Evolutionary conservation across 2,113 vertebrate species (phyloP).

Genomic region (Cyphomyrus plagiostoma): DNA sequence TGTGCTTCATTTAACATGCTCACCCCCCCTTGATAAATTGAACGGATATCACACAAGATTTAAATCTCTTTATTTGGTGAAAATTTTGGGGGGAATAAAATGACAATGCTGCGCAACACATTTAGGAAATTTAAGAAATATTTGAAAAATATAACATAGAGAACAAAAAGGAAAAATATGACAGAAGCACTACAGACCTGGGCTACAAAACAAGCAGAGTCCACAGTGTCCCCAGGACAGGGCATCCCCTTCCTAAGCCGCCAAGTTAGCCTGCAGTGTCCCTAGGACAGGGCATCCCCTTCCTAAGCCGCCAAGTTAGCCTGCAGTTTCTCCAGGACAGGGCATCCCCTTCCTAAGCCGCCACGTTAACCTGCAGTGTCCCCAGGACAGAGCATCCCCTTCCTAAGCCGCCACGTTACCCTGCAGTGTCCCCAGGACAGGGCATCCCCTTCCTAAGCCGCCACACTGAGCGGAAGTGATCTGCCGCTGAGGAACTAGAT

Average conservation of each 20-base stretch:
- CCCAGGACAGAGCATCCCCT: too few relatives aligned
- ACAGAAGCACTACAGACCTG: not conserved
- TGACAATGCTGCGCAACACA: not conserved
- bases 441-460: too few relatives aligned
- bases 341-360: too few relatives aligned
- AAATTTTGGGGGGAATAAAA: slow-evolving; percentile 57
- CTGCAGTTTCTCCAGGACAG: too few relatives aligned
- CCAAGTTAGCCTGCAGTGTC: not conserved
- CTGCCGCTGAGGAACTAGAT: not conserved
- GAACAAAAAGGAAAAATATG: not conserved
- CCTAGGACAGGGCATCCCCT: too few relatives aligned
- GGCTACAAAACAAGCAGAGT: not conserved
- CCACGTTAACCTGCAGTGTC: too few relatives aligned
- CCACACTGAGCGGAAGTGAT: not conserved
- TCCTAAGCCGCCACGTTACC: too few relatives aligned
- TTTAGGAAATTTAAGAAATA: not conserved
- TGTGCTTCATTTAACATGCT: not conserved
- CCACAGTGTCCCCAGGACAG: not conserved
- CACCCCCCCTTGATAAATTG: not conserved
- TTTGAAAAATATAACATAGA: not conserved
- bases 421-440: too few relatives aligned
- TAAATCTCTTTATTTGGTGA: slow-evolving; percentile 40
- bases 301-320: too few relatives aligned
- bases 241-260: not conserved
- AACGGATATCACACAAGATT: not conserved